Evolutionary conservation across 2,113 vertebrate species (phyloP), one percentile per base, ranked within the genome.

Genomic region (Tragelaphus scriptus): DNA sequence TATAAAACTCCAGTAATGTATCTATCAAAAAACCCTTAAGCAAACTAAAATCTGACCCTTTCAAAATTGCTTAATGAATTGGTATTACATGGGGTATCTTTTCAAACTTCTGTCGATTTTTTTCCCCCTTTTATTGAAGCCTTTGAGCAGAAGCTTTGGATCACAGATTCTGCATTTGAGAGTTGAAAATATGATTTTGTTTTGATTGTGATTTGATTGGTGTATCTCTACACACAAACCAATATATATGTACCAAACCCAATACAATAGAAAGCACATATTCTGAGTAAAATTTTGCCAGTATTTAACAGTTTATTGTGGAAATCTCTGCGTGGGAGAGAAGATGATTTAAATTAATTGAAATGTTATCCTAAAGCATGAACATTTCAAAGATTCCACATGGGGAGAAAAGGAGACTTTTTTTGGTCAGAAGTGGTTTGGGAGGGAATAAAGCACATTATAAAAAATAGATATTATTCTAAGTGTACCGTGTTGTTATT

Each of bases 11-110:
- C 55, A 97, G 88, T 91, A 94, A 96, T 97, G 93, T 96, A 80
- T 97, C 79, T 95, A 97, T 95, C 95, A 96, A 97, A 98, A 97
- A 98, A 97, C 96, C 93, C 96, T 97, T 97, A 97, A 97, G 95
- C 87, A 94, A 97, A 96, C 94, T 96, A 97, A 96, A 89, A 93
- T 97, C 97, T 92, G 96, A 97, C 97, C 96, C 93, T 96, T 97
- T 97, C 93, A 91, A 71, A 97, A 95, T 95, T 89, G 91, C 91
- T 97, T 98, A 97, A 97, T 98, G 93, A 97, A 97, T 97, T 91
- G 58, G 36, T 58, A 90, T 97, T 97, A 97, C 94, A 68, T 49
- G 25, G 61, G 85, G 40, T 91, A 96, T 91, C 91, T 94, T 97
- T 92, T 77, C 93, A 84, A 96, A 97, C 90, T 95, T 96, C 68